These are phyloP conservation scores for Sepiola atlantica DNA, from an alignment of 2,888 invertebrate genomes.

Conservation along the genomic window DNA sequence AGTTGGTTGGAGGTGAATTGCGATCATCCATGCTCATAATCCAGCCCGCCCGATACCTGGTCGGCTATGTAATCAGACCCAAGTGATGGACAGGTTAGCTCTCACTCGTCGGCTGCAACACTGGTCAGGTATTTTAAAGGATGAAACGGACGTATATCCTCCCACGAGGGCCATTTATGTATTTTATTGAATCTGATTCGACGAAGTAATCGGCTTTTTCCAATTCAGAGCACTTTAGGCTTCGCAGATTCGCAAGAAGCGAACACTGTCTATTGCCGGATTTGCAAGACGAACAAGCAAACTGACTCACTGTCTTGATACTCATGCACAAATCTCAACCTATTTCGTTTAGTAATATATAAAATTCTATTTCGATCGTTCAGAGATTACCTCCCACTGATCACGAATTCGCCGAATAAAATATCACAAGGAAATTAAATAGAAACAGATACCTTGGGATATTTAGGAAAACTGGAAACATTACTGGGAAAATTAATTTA, in stretches of 20 bases:
- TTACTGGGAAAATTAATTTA: no score
- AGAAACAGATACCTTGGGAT: no score
- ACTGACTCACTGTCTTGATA: not conserved
- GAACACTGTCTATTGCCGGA: not conserved
- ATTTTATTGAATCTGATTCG: not conserved
- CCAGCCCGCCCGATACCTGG: not conserved
- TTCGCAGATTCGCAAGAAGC: not conserved
- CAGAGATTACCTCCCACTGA: no score
- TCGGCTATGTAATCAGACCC: not conserved
- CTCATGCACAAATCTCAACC: not conserved
- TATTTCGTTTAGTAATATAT: no score
- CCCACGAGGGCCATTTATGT: not conserved
- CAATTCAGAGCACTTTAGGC: not conserved
- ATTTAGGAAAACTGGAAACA: no score
- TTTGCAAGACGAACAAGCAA: not conserved
- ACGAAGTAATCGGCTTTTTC: not conserved
- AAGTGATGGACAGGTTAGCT: not conserved
- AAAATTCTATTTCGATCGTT: no score
- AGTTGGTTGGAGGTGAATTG: not conserved
- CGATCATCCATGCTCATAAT: not conserved
- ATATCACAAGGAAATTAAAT: no score
- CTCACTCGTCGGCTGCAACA: not conserved
- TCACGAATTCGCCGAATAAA: no score
- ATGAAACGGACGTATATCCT: not conserved
- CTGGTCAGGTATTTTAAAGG: not conserved